Base-by-base conservation (phyloP, 2,113 vertebrate genomes). In the Chionomys nivalis region DNA sequence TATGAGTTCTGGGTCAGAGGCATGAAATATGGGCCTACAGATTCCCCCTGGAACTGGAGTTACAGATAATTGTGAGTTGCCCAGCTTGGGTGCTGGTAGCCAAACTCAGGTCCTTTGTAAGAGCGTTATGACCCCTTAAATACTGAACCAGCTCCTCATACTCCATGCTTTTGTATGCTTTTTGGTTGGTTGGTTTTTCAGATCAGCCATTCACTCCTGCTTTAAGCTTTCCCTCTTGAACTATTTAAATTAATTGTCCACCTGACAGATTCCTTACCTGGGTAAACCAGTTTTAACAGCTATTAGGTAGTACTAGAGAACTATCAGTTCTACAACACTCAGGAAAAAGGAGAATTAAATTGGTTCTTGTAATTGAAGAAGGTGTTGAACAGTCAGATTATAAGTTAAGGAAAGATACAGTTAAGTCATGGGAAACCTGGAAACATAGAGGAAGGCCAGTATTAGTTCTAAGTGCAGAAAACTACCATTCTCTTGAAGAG, bases 321-420 rank as follows among this genome's bases (percentile, higher is more conserved):
- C 39, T 47, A 39, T 12, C n/a, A 66, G 36, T 83, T 90, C 93
- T 83, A 82, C 49, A 36, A 47, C 55, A 82, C 31, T 55, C 26
- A 28, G 17, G 61, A 36, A 94, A 95, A 90, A 93, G 47, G 23
- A 94, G n/a, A 91, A 78, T 94, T 94, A 90, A 96, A 87, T 47
- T 68, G 39, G 5, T 44, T 94, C 66, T 66, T 77, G 16, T 93
- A 96, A 91, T 65, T 39, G 31, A 87, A 96, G 36, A 9, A 94
- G 76, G 36, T 73, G 63, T 9, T 65, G 33, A 79, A 91, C 36
- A 93, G 44, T 26, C 23, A 88, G 87, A 87, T 68, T 49, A 47
- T 75, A 81, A 65, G 17, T 28, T 78, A 26, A 2, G 72, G 70
- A 81, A 65, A 55, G 92, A 90, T 61, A n/a, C 33, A 90, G 42